Base-by-base conservation (phyloP, 2,797 vertebrate species). In the Rhinoraja longicauda region DNA sequence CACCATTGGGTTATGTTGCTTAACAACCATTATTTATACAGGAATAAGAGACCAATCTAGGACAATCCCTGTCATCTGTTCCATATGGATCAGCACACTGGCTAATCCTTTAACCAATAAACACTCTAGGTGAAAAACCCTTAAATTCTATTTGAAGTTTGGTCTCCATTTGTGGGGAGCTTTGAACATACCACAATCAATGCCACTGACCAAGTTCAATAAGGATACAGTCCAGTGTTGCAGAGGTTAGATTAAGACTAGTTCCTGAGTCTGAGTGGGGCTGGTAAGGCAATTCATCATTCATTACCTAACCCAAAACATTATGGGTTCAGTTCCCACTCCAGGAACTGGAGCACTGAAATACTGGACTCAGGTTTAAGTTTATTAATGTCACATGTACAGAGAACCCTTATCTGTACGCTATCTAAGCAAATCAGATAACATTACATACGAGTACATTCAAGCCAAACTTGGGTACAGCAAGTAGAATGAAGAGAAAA, bases 101-200 rank as follows among this genome's bases (percentile, higher is more conserved):
- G 86, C 59, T 86, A 86, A 86, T 86, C 82, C 82, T n/a, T 62
- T 62, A 86, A 29, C 57, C 53, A 57, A 62, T n/a, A 86, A 86
- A 88, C 84, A 64, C 17, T 64, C 84, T n/a, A 88, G 59, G 64
- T 29, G 59, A 32, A 62, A 67, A 21, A 88, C 67, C n/a, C 59
- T 67, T 62, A 64, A 7, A 7, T 17, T 62, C 15, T 88, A 15
- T 32, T 88, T 88, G 59, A 7, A n/a, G 59, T 36, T 17, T 21
- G 26, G 84, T 67, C 82, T 88, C 5, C 21, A 64, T 29, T 59
- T 15, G 53, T 36, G 84, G 1, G 8, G 59, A 67, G 17, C 19
- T 36, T 67, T 67, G 19, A 88, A 21, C n/a, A 88, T 64, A 64
- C 19, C 59, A 32, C n/a, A 62, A 62, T 19, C 67, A 67, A 88